These are phyloP conservation scores for Cerceris ruficornis DNA, from an alignment of 2,888 invertebrate species.

Conservation along the genomic window DNA sequence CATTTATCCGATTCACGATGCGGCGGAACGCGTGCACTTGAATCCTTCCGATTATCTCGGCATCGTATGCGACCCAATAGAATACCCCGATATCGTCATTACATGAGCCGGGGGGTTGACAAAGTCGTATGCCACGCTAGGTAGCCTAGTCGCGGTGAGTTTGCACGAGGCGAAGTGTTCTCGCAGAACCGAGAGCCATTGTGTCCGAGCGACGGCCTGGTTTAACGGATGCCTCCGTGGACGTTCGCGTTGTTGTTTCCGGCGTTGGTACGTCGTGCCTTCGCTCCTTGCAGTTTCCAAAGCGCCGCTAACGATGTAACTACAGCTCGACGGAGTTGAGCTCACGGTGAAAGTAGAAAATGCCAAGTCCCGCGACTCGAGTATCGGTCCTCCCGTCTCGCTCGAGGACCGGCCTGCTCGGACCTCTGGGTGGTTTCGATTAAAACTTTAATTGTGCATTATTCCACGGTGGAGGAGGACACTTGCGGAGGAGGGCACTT, in stretches of 20 bases:
- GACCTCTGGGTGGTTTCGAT: constrained; percentile 50
- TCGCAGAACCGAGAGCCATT: constrained; percentile 15
- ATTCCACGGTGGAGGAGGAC: constrained; percentile 52
- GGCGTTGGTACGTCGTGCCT: constrained; percentile 14
- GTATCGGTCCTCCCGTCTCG: not conserved
- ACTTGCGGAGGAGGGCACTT: constrained; percentile 15
- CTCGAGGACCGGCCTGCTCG: constrained; percentile 28
- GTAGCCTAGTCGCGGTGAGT: constrained; percentile 19
- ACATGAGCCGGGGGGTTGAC: constrained; percentile 34
- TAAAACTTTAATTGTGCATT: constrained; percentile 67
- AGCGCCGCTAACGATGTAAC: constrained; percentile 52
- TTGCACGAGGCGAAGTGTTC: constrained; percentile 26
- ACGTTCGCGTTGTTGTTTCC: constrained; percentile 36
- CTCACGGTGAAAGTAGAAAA: constrained; percentile 27
- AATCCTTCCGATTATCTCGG: constrained; percentile 44
- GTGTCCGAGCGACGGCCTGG: constrained; percentile 18
- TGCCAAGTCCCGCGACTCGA: not conserved
- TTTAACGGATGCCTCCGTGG: constrained; percentile 25
- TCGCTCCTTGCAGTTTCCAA: constrained; percentile 44
- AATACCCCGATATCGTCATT: constrained; percentile 55
- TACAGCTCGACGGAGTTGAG: constrained; percentile 23
- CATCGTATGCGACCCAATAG: constrained; percentile 43
- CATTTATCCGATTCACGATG: not conserved
- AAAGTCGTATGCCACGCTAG: constrained; percentile 39
- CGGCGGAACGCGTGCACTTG: constrained; percentile 48